These are phyloP conservation scores for Tretioscincus oriximinensis DNA, from an alignment of 2,113 vertebrate genomes.

Conservation along the genomic window DNA sequence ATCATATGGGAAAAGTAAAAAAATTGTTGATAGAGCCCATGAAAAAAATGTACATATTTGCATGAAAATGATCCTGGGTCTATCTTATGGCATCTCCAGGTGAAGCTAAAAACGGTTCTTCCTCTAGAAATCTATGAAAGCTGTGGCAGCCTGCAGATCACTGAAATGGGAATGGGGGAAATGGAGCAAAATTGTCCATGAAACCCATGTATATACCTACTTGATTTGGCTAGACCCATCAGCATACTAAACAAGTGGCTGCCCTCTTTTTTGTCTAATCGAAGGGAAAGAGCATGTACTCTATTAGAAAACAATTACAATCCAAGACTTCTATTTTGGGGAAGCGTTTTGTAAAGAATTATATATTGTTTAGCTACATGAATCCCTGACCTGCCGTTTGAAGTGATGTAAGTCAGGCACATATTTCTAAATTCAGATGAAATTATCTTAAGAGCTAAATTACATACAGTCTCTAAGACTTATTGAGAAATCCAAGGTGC, in stretches of 20 bases:
- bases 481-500: conserved; percentile 2
- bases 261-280: too few species aligned
- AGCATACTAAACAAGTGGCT: too few species aligned
- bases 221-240: too few species aligned
- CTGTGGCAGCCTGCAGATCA: too few species aligned
- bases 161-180: too few species aligned
- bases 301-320: neutral
- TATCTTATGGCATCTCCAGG: neutral
- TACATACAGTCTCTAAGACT: neutral
- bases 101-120: neutral
- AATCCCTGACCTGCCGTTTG: neutral
- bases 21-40: neutral
- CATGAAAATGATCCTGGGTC: neutral
- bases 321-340: neutral
- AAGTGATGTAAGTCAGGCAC: neutral
- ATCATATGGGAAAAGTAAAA: neutral
- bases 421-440: neutral
- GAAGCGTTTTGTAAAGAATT: neutral
- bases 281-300: too few species aligned
- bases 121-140: too few species aligned
- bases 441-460: neutral
- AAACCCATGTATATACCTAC: too few species aligned
- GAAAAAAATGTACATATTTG: neutral
- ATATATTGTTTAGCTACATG: neutral
- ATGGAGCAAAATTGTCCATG: too few species aligned